These are phyloP conservation scores for Chaetops frenatus DNA, from an alignment of 2,113 vertebrate genomes.

Conservation along the genomic window DNA sequence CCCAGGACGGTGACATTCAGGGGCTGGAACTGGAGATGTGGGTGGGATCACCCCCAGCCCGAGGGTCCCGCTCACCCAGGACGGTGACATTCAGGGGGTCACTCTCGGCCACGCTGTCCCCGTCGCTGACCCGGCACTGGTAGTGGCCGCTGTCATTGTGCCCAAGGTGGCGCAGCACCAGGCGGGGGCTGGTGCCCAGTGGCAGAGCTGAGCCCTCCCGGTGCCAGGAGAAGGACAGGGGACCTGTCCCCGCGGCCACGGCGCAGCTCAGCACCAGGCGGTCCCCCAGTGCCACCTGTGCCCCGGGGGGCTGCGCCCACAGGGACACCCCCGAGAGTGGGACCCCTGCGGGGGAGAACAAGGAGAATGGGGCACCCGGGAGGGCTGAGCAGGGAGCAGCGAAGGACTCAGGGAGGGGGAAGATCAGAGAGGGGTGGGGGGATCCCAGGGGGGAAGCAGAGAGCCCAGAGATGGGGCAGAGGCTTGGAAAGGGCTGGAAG, in stretches of 20 bases:
- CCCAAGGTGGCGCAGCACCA: accelerated
- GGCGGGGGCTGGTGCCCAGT: accelerated
- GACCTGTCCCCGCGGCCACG: neutral
- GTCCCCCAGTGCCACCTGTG: neutral
- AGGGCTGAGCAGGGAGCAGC: no score
- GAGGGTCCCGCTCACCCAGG: neutral
- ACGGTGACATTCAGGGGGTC: neutral
- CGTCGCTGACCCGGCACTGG: neutral
- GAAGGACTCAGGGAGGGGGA: no score
- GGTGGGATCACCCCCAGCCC: no score
- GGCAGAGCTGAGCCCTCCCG: neutral
- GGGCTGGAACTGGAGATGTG: no score
- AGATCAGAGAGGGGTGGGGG: no score
- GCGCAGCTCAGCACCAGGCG: neutral
- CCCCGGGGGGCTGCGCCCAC: neutral
- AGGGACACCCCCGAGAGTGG: neutral
- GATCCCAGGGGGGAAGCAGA: no score
- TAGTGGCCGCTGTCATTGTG: neutral
- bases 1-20: no score
- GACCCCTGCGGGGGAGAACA: neutral
- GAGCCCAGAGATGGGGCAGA: no score
- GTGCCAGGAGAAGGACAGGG: neutral
- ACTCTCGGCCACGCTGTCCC: neutral
- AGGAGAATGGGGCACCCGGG: no score
- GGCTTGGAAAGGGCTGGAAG: no score